phyloP scores from a whole-genome alignment of 1,140 invertebrate genomes.

The Nylanderia fulva region DNA sequence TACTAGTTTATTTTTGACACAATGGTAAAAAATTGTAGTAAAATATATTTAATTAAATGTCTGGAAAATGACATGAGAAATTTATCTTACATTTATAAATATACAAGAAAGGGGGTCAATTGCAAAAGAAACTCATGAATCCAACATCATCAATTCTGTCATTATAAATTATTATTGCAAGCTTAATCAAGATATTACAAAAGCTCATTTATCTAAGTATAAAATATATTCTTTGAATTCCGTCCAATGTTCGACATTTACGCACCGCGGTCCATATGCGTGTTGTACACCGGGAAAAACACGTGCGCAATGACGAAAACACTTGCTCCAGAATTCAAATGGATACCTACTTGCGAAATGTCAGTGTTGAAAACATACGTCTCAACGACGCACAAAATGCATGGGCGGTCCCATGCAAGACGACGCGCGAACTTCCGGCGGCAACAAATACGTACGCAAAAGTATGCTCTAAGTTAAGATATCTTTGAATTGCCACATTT shows the following conservation, averaged over 20 bases:
- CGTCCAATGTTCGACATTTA: not conserved
- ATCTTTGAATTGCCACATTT: conserved; percentile 29
- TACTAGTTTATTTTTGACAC: not conserved
- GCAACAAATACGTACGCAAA: not conserved
- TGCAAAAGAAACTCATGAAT: conserved; percentile 37
- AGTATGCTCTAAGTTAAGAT: conserved; percentile 14
- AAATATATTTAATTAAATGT: not conserved
- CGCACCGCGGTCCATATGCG: conserved; percentile 5
- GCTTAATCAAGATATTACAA: conserved; percentile 36
- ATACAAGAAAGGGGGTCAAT: conserved; percentile 37
- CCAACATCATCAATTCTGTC: not conserved
- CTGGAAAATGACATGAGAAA: not conserved
- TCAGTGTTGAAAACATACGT: conserved; percentile 14
- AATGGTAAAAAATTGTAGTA: not conserved
- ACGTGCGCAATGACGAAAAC: conserved; percentile 73
- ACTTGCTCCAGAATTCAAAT: conserved; percentile 74
- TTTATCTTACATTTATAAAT: conserved; percentile 12
- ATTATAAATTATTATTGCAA: conserved; percentile 36
- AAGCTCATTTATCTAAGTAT: conserved; percentile 34
- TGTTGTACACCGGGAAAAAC: conserved; percentile 51
- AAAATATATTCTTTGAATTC: conserved; percentile 21
- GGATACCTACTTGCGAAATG: conserved; percentile 66
- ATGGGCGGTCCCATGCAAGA: not conserved
- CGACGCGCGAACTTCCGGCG: conserved; percentile 18
- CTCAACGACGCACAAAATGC: not conserved